These are phyloP conservation scores for Zootermopsis nevadensis DNA, from an alignment of 2,888 invertebrate species.

Conservation along the genomic window DNA sequence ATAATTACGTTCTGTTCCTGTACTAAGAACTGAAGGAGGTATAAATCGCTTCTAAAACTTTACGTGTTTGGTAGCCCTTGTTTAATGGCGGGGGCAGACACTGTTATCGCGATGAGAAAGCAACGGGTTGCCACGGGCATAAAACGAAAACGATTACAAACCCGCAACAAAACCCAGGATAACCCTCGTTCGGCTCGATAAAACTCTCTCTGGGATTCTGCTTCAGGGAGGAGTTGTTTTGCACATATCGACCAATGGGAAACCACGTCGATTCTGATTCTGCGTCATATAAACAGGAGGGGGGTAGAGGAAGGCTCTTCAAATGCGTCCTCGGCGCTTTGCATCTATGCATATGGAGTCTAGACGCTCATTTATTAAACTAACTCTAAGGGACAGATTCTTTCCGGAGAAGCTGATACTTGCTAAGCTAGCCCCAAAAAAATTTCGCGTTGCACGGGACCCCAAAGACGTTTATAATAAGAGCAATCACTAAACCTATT, in stretches of 20 bases:
- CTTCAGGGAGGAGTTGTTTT: conserved; percentile 22
- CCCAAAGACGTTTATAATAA: too few species aligned
- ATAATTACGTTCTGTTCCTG: not conserved
- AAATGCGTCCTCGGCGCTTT: too few species aligned
- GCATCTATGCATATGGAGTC: too few species aligned
- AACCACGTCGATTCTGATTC: conserved; percentile 23
- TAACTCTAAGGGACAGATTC: too few species aligned
- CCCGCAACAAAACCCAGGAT: not conserved
- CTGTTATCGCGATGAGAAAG: conserved; percentile 20
- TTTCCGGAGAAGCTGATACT: too few species aligned
- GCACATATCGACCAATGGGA: conserved; percentile 33
- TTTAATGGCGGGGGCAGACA: not conserved
- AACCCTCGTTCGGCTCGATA: conserved; percentile 10
- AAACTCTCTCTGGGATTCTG: conserved; percentile 21
- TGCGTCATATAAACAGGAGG: conserved; percentile 26
- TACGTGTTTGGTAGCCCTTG: conserved; percentile 11
- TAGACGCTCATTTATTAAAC: too few species aligned
- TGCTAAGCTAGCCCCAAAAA: too few species aligned
- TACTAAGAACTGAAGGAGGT: not conserved
- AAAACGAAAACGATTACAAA: conserved; percentile 11
- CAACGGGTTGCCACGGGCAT: conserved; percentile 25
- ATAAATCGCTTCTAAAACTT: too few species aligned
- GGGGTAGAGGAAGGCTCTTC: not conserved
- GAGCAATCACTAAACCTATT: too few species aligned
- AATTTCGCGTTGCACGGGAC: too few species aligned